Conservation (phyloP, 2,113 vertebrate genomes). For the Cavia porcellus region DNA sequence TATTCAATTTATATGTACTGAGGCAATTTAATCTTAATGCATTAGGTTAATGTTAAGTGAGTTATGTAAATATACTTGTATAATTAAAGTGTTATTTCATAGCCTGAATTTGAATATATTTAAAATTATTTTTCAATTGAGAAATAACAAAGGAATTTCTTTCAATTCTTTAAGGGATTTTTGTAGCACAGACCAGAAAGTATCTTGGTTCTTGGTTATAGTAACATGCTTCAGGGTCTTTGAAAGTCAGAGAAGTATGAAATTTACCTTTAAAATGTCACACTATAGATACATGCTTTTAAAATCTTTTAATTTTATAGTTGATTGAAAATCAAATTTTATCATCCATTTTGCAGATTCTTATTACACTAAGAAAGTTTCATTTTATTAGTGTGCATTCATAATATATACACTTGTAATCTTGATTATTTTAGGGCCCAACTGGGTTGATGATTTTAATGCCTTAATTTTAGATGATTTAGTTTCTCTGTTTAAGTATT, state of each 20-base stretch:
- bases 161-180: constrained; percentile 34
- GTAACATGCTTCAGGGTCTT: not conserved
- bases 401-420: not conserved
- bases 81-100: constrained; percentile 62
- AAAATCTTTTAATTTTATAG: not conserved
- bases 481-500: not conserved
- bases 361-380: not conserved
- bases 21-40: constrained; percentile 9
- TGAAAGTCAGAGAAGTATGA: not conserved
- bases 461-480: not conserved
- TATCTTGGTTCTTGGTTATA: not conserved
- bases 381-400: constrained; percentile 9
- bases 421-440: constrained; percentile 17
- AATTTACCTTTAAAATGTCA: not conserved
- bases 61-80: not conserved
- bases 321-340: constrained; percentile 10
- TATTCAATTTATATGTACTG: not conserved
- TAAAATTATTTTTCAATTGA: constrained; percentile 65
- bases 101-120: constrained; percentile 46
- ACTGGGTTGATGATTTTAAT: constrained; percentile 22
- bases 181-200: not conserved
- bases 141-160: constrained; percentile 38
- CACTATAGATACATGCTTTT: not conserved
- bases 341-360: not conserved
- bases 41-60: constrained; percentile 32